Conservation (phyloP, 1,140 invertebrate species). For the Hypothenemus hampei region DNA sequence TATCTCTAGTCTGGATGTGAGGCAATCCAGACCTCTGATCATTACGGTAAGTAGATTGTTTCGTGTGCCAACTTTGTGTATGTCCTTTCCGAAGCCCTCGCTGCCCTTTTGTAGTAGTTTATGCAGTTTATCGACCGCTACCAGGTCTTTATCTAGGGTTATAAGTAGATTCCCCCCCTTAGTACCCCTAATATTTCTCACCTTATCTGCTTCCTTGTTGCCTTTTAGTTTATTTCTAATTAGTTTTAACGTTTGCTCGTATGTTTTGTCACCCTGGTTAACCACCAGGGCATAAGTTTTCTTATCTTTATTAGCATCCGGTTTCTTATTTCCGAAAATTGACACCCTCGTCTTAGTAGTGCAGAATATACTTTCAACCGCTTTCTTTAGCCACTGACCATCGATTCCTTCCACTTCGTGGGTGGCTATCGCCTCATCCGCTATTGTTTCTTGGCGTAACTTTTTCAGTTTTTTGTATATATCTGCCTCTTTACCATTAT, state of each 20-base stretch:
- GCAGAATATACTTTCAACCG: background rate
- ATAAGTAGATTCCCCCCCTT: conserved; percentile 16
- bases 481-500: background rate
- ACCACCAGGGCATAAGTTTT: background rate
- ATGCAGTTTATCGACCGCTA: background rate
- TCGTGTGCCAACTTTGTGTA: background rate
- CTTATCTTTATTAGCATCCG: background rate
- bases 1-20: background rate
- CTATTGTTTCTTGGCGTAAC: background rate
- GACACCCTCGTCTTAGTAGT: background rate
- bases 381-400: background rate
- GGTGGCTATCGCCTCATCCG: background rate
- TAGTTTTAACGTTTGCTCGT: background rate
- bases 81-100: background rate
- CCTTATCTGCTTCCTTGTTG: too few relatives aligned
- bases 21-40: conserved; percentile 3
- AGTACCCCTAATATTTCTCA: conserved; percentile 5
- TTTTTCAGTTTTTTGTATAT: background rate
- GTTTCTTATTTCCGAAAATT: background rate
- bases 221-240: background rate
- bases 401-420: background rate
- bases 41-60: background rate
- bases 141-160: conserved; percentile 5
- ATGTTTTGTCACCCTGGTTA: background rate
- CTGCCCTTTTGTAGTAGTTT: background rate